Conservation (phyloP, 2,113 vertebrate genomes). For the Lynx canadensis region DNA sequence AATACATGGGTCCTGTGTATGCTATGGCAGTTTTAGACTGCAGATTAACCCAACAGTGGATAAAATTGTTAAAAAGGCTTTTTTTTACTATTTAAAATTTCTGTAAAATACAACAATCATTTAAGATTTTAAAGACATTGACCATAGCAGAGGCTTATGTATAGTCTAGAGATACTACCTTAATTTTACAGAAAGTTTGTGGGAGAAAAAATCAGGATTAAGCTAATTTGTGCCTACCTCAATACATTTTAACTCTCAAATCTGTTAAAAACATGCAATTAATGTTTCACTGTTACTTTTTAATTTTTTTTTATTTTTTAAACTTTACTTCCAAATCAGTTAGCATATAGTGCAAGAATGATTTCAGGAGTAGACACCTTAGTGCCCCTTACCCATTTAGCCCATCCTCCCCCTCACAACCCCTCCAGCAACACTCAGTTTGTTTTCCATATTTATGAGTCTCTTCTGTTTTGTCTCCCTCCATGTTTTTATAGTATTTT, state of each 20-base stretch:
- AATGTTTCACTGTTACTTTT: background rate
- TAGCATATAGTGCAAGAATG: too few species aligned
- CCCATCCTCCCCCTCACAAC: too few species aligned
- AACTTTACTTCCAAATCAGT: too few species aligned
- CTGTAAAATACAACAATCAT: background rate
- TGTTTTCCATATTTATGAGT: too few species aligned
- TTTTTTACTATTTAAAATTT: background rate
- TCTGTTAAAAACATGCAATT: background rate
- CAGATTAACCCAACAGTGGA: background rate
- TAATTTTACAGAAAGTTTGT: background rate
- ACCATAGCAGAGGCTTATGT: background rate
- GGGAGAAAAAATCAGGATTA: background rate
- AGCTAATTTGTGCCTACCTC: background rate
- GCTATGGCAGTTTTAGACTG: background rate
- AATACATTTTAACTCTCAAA: background rate
- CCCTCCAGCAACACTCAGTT: too few species aligned
- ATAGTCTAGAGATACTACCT: background rate
- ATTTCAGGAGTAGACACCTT: too few species aligned
- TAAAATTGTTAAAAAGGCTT: background rate
- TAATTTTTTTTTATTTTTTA: too few species aligned
- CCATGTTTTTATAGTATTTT: too few species aligned
- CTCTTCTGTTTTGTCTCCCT: too few species aligned
- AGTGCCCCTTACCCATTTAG: too few species aligned
- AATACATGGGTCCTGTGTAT: background rate
- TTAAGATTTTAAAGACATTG: background rate